Evolutionary conservation across 2,113 vertebrate species (phyloP).

Genomic region (Apteryx mantelli): DNA sequence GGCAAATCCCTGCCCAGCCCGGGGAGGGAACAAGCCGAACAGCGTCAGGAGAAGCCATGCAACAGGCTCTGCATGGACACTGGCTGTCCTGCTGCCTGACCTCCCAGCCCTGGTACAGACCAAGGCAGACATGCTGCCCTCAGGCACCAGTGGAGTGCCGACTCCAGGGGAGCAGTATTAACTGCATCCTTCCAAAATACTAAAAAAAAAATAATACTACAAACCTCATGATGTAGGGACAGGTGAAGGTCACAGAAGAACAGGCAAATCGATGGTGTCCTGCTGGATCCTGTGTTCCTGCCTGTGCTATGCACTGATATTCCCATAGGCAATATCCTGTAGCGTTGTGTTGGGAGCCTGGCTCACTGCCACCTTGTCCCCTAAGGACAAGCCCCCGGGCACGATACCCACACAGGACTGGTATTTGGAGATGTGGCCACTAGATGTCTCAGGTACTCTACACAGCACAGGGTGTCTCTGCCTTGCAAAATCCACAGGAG

Average conservation of each 20-base stretch:
- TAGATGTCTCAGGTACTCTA: conserved; percentile 60
- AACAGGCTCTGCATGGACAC: not conserved
- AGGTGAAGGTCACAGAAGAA: no score
- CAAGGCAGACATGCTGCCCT: not conserved
- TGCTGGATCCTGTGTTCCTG: no score
- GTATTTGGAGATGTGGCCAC: not conserved
- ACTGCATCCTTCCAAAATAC: not conserved
- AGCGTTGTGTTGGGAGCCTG: not conserved
- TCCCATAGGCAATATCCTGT: no score
- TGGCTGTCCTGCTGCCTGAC: not conserved
- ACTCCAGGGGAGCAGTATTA: not conserved
- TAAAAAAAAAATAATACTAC: no score
- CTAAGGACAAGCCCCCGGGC: not conserved
- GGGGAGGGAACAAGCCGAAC: not conserved
- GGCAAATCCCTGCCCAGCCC: conserved; percentile 17
- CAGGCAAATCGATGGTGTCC: no score
- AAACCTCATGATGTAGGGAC: no score
- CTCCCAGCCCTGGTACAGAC: not conserved
- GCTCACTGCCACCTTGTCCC: not conserved
- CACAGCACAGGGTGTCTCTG: not conserved
- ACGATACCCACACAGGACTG: not conserved
- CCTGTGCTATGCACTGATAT: no score
- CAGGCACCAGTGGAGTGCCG: not conserved
- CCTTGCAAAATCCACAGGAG: no score
- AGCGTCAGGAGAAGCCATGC: not conserved